Base-by-base conservation (phyloP, 2,113 vertebrate genomes). In the Galeopterus variegatus region DNA sequence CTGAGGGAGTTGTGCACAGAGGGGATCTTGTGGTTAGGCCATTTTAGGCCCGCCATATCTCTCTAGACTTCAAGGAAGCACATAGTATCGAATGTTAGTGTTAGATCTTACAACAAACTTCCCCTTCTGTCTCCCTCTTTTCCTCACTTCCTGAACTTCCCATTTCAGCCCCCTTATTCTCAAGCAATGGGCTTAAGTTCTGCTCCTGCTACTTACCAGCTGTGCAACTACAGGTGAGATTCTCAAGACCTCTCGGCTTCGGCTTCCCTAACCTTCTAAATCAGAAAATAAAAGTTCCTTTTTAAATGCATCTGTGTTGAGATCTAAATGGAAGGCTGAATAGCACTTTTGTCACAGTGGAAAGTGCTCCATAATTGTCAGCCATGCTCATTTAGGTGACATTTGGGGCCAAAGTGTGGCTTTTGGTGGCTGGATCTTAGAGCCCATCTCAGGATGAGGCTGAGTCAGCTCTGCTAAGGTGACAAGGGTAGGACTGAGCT, bases 1-100 rank as follows among this genome's bases (percentile, higher is more conserved):
- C 24, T 4, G 0, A 0, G 0, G 67, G n/a, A 89, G 69, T 0
- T 7, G 31, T 60, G 45, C 82, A 3, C 10, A 33, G 24, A 26
- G 48, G 56, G 48, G 64, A 77, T 17, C 48, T 52, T 65, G 4
- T 5, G n/a, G 10, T 21, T 17, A n/a, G 45, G 31, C n/a, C 12
- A 0, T 19, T 36, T 11, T 77, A 89, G 80, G 24, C 0, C 9
- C 19, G 10, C 21, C 28, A 5, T 10, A 1, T 23, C 94, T 88
- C 76, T 48, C 54, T 88, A 76, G 90, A 41, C 50, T 24, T 81
- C 84, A 13, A 19, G 36, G 36, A 15, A 33, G 36, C 52, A 65
- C 0, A 0, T 33, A 21, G 13, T 3, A 23, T 2, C 4, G 62
- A 41, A 7, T 14, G 21, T 80, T 31, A 14, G 23, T 9, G 62